Conservation (phyloP, 2,888 invertebrate genomes). For the Pachliopta kotzebuea region DNA sequence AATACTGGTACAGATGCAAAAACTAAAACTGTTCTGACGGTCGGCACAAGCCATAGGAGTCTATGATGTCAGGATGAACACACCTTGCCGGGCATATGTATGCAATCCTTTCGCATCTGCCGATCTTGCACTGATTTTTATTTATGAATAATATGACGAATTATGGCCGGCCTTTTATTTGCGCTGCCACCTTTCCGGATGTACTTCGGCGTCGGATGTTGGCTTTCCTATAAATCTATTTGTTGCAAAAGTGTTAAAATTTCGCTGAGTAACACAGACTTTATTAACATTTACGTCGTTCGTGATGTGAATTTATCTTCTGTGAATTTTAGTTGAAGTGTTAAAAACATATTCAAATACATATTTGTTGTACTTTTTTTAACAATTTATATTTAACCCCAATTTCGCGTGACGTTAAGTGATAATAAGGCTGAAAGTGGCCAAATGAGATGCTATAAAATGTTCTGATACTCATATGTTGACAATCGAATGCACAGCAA, state of each 20-base stretch:
- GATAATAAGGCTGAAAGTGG: no score
- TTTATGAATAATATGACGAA: constrained; percentile 80
- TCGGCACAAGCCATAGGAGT: constrained; percentile 69
- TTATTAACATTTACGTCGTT: background rate
- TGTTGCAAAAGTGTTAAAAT: constrained; percentile 47
- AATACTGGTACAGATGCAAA: constrained; percentile 52
- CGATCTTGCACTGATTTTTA: constrained; percentile 75
- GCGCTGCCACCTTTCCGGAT: constrained; percentile 76
- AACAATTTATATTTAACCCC: no score
- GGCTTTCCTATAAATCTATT: constrained; percentile 49
- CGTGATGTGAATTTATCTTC: background rate
- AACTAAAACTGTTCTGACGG: constrained; percentile 53
- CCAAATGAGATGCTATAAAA: no score
- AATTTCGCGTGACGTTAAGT: no score
- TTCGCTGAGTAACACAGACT: constrained; percentile 39
- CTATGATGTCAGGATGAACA: constrained; percentile 39
- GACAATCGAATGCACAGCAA: no score
- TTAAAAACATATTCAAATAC: background rate
- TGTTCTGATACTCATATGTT: no score
- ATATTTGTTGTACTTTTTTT: no score
- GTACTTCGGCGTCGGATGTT: constrained; percentile 67
- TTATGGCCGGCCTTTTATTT: constrained; percentile 69
- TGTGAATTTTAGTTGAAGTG: background rate
- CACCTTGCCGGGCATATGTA: constrained; percentile 73
- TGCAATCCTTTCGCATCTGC: constrained; percentile 79